A percentile compares a stretch with the other conserved stretches of the same genome.
phyloP scores from a whole-genome alignment of 2,113 vertebrate genomes.

The Xiphophorus couchianus region DNA sequence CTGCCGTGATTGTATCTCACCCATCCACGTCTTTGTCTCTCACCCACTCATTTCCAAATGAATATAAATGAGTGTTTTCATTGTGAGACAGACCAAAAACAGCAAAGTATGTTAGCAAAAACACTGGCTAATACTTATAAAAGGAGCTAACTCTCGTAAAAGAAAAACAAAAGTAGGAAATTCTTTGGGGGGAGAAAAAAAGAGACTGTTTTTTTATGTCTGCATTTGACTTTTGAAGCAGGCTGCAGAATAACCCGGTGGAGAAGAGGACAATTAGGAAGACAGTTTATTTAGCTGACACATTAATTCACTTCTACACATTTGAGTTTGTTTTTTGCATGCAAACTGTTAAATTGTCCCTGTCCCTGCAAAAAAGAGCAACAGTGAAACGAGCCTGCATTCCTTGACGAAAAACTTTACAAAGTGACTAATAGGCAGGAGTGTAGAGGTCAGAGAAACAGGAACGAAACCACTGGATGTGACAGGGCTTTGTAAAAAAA shows the following conservation, averaged over 20 bases:
- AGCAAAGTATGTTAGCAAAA: conserved; percentile 79
- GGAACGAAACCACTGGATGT: conserved; percentile 64
- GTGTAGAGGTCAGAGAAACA: conserved; percentile 71
- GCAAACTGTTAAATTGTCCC: conserved; percentile 23
- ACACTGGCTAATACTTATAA: conserved; percentile 64
- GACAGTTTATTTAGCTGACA: conserved; percentile 15
- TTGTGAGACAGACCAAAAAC: conserved; percentile 73
- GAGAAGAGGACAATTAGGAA: conserved; percentile 18
- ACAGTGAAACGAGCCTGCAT: conserved; percentile 52
- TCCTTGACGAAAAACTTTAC: conserved; percentile 63
- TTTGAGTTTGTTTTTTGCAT: conserved; percentile 23
- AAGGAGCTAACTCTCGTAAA: conserved; percentile 59
- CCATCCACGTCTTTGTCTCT: conserved; percentile 55
- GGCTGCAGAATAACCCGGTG: conserved; percentile 9
- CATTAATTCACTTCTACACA: background rate
- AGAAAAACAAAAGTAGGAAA: conserved; percentile 73
- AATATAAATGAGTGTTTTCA: conserved; percentile 82
- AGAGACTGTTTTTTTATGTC: conserved; percentile 47
- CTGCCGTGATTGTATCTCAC: conserved; percentile 67
- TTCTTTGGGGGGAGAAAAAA: conserved; percentile 40
- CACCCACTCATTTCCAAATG: conserved; percentile 71
- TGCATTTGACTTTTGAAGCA: conserved; percentile 32
- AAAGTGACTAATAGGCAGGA: conserved; percentile 62
- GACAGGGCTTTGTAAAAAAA: conserved; percentile 42
- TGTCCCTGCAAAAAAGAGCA: conserved; percentile 20